Evolutionary conservation across 2,888 invertebrate species (phyloP), one percentile per base, ranked within the genome.

Genomic region (Mythimna impura): DNA sequence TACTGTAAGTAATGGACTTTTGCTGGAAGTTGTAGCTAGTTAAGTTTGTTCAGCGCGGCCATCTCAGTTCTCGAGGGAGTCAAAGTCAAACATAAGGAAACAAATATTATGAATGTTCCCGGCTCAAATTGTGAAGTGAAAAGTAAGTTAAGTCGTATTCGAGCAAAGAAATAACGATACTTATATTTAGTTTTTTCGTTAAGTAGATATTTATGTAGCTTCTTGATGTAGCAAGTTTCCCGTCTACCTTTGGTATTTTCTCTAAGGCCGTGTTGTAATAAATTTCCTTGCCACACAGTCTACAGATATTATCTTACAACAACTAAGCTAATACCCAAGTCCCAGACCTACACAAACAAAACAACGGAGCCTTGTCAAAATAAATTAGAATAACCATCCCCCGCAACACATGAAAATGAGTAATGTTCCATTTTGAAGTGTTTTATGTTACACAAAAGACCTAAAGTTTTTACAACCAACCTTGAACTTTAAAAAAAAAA

Each of bases 71-170:
- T 54, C 77, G 52, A 54, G 78, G 69, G 84, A 84, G 55, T 43
- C 65, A 66, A 86, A 85, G 65, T 78, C 84, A 85, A 86, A 85
- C 73, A 73, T 58, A 84, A 86, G 80, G 65, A 82, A 86, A 86
- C 86, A 84, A 86, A 82, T 83, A 83, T 82, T 80, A 74, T 66
- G 64, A 82, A 82, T 84, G 75, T 83, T 75, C 71, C 64, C 65
- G 61, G 71, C 30, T 80, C 50, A 67, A 79, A 81, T 76, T 77
- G 70, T 76, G 58, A 78, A 86, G 80, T 84, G 71, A 80, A 84
- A 85, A 84, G 86, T 81, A 82, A 73, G 66, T 65, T 22, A 76
- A 70, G 58, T 60, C 52, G 58, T 43, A 22, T 65, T 54, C 40
- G 22, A 20, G 25, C 34, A 50, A 68, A 76, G 47, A 71, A 71